A percentile compares a stretch with the other conserved stretches of the same genome.
Conservation (phyloP, 2,888 invertebrate genomes). For the Aleiodes testaceus region DNA sequence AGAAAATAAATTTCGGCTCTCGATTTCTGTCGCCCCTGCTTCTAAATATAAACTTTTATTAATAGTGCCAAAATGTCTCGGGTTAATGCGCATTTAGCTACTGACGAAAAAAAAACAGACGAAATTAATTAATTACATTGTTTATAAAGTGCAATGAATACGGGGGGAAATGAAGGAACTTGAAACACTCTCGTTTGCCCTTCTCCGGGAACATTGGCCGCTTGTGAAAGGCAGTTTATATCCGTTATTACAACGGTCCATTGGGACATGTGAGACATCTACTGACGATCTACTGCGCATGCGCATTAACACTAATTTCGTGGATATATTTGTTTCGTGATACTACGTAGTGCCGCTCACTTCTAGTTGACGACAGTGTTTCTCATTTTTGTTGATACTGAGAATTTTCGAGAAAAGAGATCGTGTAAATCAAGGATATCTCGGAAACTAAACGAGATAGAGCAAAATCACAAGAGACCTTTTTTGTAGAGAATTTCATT, state of each 20-base stretch:
- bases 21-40: neutral
- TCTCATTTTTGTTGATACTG: too few relatives aligned
- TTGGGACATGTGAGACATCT: neutral
- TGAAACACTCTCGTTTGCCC: neutral
- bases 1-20: neutral
- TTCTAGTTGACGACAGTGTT: neutral
- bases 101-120: too few relatives aligned
- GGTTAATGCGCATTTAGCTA: too few relatives aligned
- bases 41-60: slow-evolving; percentile 17
- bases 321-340: too few relatives aligned
- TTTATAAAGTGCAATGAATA: too few relatives aligned
- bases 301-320: neutral
- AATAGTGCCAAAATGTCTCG: slow-evolving; percentile 3
- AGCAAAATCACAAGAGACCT: too few relatives aligned
- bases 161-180: neutral
- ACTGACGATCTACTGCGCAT: neutral
- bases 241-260: slow-evolving; percentile 9
- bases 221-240: slow-evolving; percentile 1
- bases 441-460: too few relatives aligned
- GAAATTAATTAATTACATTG: too few relatives aligned
- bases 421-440: too few relatives aligned
- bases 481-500: too few relatives aligned
- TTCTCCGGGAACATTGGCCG: slow-evolving; percentile 21
- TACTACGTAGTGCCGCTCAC: neutral
- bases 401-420: too few relatives aligned